phyloP scores from a whole-genome alignment of 2,113 vertebrate genomes.

The Thinocorus orbignyianus region DNA sequence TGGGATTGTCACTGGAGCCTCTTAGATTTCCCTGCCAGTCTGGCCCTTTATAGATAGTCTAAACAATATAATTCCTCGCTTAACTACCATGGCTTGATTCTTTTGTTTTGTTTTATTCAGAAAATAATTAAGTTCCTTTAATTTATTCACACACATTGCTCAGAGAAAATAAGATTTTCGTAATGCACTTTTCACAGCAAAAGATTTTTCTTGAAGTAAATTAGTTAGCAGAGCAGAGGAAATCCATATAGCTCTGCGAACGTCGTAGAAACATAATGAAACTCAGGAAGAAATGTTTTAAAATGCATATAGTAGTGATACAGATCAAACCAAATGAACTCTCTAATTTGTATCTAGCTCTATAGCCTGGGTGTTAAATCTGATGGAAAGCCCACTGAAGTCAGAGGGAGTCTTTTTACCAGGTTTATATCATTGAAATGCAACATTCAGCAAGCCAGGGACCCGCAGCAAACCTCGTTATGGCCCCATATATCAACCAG shows the following conservation, averaged over 20 bases:
- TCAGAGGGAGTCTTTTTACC: conserved; percentile 34
- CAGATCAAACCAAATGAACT: conserved; percentile 49
- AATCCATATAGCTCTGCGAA: conserved; percentile 38
- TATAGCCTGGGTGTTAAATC: neutral
- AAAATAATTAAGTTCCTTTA: conserved; percentile 62
- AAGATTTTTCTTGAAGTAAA: conserved; percentile 60
- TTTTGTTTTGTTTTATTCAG: conserved; percentile 48
- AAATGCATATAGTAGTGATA: conserved; percentile 20
- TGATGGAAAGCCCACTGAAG: conserved; percentile 50
- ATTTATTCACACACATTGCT: conserved; percentile 43
- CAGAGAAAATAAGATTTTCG: conserved; percentile 51
- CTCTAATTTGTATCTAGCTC: conserved; percentile 33
- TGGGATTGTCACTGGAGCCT: neutral
- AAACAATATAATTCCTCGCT: neutral
- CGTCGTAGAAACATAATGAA: conserved; percentile 37
- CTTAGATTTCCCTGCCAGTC: neutral
- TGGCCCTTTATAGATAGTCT: conserved; percentile 49
- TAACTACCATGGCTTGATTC: conserved; percentile 30
- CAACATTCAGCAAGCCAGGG: conserved; percentile 5
- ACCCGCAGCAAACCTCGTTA: conserved; percentile 31
- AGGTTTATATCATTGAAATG: conserved; percentile 40
- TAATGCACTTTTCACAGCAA: conserved; percentile 42
- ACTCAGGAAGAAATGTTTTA: conserved; percentile 27
- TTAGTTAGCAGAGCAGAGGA: conserved; percentile 34
- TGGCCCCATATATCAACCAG: neutral